Evolutionary conservation across 2,888 invertebrate genomes (phyloP), one percentile per base, ranked within the genome.

Genomic region (Aromia moschata): DNA sequence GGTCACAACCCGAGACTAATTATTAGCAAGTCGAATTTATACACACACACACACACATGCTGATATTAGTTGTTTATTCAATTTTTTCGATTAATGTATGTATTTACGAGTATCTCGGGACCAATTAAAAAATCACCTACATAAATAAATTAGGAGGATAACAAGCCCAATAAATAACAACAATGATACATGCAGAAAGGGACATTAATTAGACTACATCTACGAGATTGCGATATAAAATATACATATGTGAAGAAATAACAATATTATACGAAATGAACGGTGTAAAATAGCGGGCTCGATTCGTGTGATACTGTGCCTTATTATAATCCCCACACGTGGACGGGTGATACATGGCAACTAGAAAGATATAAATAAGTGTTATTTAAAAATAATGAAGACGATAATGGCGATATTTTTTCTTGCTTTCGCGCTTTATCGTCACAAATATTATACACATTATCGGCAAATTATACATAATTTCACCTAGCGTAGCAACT

Each of bases 171-270:
- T 11, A 15, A 9, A 30, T 38, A 51, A 46, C 40, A 53, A n/a
- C n/a, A 25, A 25, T 25, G 7, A 25, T 7, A 62, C 64, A 64
- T 64, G 64, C 60, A 60, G 44, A 54, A 47, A 41, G 17, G 31
- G 12, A 7, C 38, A 20, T 12, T 30, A 25, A 25, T 25, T 25
- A 25, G 7, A 25, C n/a, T 5, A 25, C 7, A 25, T 5, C 25
- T 25, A 25, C 17, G 17, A 36, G 25, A 52, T 33, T 53, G 57
- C 56, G 46, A 45, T 54, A 59, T 37, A 41, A 51, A 53, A 54
- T 61, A 40, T 52, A 49, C 52, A 49, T 45, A 56, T 58, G 49
- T 62, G 65, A 65, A 65, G 65, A 65, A 65, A 65, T 65, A 65
- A 65, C 65, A 65, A 65, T 65, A 65, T 65, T 60, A 62, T 36